A percentile compares a stretch with the other conserved stretches of the same genome.
Conservation (phyloP, 1,140 invertebrate species). For the Hyposmocoma kahamanoa region DNA sequence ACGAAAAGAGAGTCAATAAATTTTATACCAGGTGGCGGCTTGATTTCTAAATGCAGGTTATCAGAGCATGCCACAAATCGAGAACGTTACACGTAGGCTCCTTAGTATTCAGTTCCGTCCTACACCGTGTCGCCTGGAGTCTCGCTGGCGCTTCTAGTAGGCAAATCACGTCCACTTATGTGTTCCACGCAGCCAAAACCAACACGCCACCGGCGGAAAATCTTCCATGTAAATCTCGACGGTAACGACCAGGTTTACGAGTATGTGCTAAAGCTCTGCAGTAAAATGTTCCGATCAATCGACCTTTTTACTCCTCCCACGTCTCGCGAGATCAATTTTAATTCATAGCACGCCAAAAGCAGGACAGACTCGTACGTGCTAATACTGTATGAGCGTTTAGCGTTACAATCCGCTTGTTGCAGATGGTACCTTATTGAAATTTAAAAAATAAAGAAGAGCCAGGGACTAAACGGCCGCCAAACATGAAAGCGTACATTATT, state of each 20-base stretch:
- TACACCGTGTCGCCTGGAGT: slow-evolving; percentile 46
- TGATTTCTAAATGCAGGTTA: slow-evolving; percentile 70
- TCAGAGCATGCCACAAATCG: slow-evolving; percentile 67
- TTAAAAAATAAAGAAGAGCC: too few relatives aligned
- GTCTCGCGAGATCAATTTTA: not conserved
- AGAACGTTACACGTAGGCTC: slow-evolving; percentile 53
- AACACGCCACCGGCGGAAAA: slow-evolving; percentile 57
- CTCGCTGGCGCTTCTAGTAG: slow-evolving; percentile 43
- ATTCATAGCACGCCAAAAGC: not conserved
- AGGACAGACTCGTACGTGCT: too few relatives aligned
- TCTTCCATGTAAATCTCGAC: slow-evolving; percentile 69
- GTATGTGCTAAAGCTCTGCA: slow-evolving; percentile 31
- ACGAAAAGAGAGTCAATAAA: slow-evolving; percentile 62
- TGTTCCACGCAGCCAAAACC: slow-evolving; percentile 71
- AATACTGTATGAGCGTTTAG: too few relatives aligned
- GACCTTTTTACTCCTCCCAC: too few relatives aligned
- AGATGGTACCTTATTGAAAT: too few relatives aligned
- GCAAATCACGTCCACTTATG: slow-evolving; percentile 68
- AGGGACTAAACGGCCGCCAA: too few relatives aligned
- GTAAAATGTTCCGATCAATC: not conserved
- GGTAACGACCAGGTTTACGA: slow-evolving; percentile 63
- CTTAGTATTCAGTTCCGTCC: slow-evolving; percentile 60
- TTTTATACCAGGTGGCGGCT: slow-evolving; percentile 55
- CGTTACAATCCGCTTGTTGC: too few relatives aligned
- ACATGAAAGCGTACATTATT: too few relatives aligned